These are phyloP conservation scores for Phocoena phocoena DNA, from an alignment of 2,113 vertebrate genomes.

Conservation along the genomic window DNA sequence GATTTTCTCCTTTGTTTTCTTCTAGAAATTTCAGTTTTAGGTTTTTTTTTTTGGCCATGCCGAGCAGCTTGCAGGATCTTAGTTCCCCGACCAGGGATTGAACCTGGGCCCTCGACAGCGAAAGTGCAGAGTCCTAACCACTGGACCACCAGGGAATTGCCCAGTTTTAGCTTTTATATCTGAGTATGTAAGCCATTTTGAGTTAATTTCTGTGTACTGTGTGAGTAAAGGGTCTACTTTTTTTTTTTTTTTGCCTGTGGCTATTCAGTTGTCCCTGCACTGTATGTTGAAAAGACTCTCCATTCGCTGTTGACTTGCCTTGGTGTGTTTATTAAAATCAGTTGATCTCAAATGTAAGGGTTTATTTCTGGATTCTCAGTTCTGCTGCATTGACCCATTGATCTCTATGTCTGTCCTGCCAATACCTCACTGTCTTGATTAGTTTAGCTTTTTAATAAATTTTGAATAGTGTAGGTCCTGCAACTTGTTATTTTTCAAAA, in stretches of 20 bases:
- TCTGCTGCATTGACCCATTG: background rate
- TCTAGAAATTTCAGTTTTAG: background rate
- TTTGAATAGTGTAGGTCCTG: background rate
- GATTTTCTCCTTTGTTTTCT: background rate
- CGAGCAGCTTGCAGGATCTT: too few species aligned
- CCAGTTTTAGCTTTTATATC: background rate
- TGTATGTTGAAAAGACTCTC: background rate
- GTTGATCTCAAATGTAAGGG: background rate
- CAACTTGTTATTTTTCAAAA: background rate
- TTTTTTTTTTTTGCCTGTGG: background rate
- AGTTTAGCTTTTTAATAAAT: background rate
- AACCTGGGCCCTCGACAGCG: too few species aligned
- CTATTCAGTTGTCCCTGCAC: background rate
- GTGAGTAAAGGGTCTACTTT: background rate
- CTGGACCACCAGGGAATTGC: too few species aligned
- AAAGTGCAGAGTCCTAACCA: too few species aligned
- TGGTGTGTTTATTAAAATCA: background rate
- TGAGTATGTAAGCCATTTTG: background rate
- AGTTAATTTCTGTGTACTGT: background rate
- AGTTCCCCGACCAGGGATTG: too few species aligned
- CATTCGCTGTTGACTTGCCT: background rate
- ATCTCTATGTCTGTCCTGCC: background rate
- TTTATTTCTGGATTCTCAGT: background rate
- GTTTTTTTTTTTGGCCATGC: too few species aligned
- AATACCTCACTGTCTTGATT: background rate